These are phyloP conservation scores for Nasonia vitripennis DNA, from an alignment of 1,140 invertebrate genomes.

Conservation along the genomic window DNA sequence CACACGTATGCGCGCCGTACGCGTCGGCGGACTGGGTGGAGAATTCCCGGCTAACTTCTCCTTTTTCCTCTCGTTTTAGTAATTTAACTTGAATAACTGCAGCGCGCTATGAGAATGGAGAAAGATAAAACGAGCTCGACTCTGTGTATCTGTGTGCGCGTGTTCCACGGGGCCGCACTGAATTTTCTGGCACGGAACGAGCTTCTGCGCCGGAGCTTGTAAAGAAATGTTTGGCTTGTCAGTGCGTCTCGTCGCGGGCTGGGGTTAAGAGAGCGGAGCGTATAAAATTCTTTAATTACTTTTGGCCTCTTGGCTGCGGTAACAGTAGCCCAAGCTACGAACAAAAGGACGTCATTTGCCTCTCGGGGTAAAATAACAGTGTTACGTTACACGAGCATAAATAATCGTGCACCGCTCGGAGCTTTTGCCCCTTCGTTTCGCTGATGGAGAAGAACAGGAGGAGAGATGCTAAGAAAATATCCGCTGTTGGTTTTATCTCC, in stretches of 20 bases:
- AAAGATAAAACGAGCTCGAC: background rate
- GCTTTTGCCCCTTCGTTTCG: background rate
- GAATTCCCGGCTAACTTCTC: background rate
- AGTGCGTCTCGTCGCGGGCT: background rate
- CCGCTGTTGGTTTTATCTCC: conserved; percentile 30
- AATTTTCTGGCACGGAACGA: background rate
- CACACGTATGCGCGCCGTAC: background rate
- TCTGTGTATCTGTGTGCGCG: background rate
- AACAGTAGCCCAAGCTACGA: background rate
- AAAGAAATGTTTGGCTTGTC: conserved; percentile 20
- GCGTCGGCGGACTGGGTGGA: background rate
- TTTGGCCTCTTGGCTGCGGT: conserved; percentile 5
- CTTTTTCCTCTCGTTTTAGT: conserved; percentile 33
- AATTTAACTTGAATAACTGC: conserved; percentile 47
- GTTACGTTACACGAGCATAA: conserved; percentile 16
- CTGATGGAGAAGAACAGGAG: background rate
- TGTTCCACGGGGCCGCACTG: background rate
- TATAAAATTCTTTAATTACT: conserved; percentile 39
- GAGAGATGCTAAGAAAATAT: conserved; percentile 41
- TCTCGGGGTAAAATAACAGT: conserved; percentile 30
- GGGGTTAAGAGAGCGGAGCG: background rate
- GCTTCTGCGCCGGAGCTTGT: conserved; percentile 2
- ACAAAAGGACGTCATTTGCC: conserved; percentile 24
- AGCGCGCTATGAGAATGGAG: background rate
- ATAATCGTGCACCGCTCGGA: background rate